phyloP scores from a whole-genome alignment of 37 sponge, comb jelly and placozoan genomes.

The Spongia lamella region DNA sequence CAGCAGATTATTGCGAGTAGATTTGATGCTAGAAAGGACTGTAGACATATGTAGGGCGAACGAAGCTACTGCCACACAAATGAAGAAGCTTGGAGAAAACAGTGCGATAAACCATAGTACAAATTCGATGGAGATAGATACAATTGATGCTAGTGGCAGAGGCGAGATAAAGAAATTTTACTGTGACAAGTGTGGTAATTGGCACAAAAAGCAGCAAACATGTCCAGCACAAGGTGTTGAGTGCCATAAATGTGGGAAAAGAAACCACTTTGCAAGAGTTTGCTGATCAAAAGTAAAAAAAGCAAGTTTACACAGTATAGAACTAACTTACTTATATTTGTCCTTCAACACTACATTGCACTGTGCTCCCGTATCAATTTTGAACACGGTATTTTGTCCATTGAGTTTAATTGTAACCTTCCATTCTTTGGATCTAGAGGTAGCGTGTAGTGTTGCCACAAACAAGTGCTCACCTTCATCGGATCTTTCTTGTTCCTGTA shows the following conservation, averaged over 20 bases:
- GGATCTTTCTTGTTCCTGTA: no score
- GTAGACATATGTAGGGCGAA: constrained; percentile 39
- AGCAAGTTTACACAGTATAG: no score
- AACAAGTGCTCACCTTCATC: no score
- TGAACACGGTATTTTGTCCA: not conserved
- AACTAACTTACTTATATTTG: constrained; percentile 4
- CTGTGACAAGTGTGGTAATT: no score
- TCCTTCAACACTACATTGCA: constrained; percentile 39
- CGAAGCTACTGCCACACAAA: constrained; percentile 23
- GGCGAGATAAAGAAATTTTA: no score
- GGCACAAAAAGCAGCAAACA: not conserved
- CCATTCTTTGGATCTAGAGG: not conserved
- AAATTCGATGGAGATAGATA: no score
- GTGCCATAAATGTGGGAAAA: constrained; percentile 29
- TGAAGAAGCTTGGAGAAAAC: no score
- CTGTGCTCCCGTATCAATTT: constrained; percentile 47
- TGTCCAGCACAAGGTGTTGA: constrained; percentile 28
- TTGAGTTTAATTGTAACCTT: not conserved
- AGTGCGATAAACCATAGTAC: no score
- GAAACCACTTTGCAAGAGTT: constrained; percentile 30
- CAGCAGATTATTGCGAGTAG: constrained; percentile 18
- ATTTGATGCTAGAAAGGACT: constrained; percentile 13
- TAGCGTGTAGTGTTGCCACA: no score
- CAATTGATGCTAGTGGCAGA: no score
- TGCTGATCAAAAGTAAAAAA: no score